Evolutionary conservation across 2,888 invertebrate genomes (phyloP), one percentile per base, ranked within the genome.

Genomic region (Caenorhabditis sp.): DNA sequence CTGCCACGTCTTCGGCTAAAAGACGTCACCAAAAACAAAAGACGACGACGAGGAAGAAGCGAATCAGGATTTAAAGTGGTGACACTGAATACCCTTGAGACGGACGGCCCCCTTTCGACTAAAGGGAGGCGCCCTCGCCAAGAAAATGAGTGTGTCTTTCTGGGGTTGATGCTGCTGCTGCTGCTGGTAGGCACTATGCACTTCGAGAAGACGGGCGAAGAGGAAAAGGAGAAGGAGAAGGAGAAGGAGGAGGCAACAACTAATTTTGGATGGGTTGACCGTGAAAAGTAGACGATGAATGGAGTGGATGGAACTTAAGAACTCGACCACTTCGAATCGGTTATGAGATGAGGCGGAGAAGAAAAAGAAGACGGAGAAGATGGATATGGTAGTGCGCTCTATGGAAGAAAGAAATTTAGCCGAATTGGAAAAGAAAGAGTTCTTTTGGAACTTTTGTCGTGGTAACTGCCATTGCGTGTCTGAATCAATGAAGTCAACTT

Each of bases 41-140:
- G 68, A 47, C 9, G 58, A 51, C 32, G 60, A 60, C 22, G 40
- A 61, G 55, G 67, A 67, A 65, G 74, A 56, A 47, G 67, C 67
- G 76, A 76, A 67, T 76, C 67, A 67, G 67, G 60, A 67, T 76
- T 61, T 76, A 67, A 76, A 76, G 76, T 76, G 76, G 76, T 76
- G 76, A 76, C 76, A 76, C 76, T 67, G 76, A 76, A 76, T 76
- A 76, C 76, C 76, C 76, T 76, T 76, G 76, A 76, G 76, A 76
- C 76, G 74, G 44, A 53, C 55, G 28, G 40, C 40, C 47, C 40
- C 44, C 51, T 47, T n/a, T 11, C 15, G 26, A 32, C 28, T n/a
- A 32, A 32, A 60, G 28, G 65, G 60, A 35, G 67, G 67, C 67
- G 40, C 76, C 61, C 61, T n/a, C n/a, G n/a, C 44, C 61, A n/a